Conservation (phyloP, 2,797 vertebrate species). For the Pseudopleuronectes americanus region DNA sequence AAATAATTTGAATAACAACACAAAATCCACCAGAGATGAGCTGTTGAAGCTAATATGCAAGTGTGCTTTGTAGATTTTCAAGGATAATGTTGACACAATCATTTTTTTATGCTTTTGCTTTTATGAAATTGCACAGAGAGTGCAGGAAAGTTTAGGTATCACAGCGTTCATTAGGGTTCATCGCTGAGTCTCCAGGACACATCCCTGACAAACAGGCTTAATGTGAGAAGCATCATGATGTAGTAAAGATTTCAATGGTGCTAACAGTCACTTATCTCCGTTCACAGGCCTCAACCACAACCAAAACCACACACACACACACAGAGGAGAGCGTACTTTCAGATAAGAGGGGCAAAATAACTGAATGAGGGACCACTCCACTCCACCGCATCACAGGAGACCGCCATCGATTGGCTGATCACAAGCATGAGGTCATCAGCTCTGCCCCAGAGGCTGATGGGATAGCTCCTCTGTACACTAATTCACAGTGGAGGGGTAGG, state of each 20-base stretch:
- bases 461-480: conserved; percentile 56
- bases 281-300: conserved; percentile 49
- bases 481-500: conserved; percentile 29
- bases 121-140: too few relatives aligned
- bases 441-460: conserved; percentile 62
- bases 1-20: neutral
- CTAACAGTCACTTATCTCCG: conserved; percentile 66
- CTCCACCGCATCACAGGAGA: conserved; percentile 38
- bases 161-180: conserved; percentile 19
- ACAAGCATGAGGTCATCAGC: conserved; percentile 62
- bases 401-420: conserved; percentile 70
- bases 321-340: conserved; percentile 13
- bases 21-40: too few relatives aligned
- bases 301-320: conserved; percentile 26
- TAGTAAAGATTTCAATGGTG: conserved; percentile 40
- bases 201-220: conserved; percentile 47
- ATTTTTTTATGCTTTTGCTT: too few relatives aligned
- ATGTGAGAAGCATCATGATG: conserved; percentile 47
- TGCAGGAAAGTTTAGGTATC: conserved; percentile 11
- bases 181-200: conserved; percentile 37
- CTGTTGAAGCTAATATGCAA: conserved; percentile 6
- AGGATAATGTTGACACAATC: conserved; percentile 11
- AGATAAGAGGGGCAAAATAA: conserved; percentile 57
- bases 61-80: conserved; percentile 2
- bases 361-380: conserved; percentile 60